Evolutionary conservation across 2,888 invertebrate species (phyloP).

Genomic region (Drosophila anomalipes): DNA sequence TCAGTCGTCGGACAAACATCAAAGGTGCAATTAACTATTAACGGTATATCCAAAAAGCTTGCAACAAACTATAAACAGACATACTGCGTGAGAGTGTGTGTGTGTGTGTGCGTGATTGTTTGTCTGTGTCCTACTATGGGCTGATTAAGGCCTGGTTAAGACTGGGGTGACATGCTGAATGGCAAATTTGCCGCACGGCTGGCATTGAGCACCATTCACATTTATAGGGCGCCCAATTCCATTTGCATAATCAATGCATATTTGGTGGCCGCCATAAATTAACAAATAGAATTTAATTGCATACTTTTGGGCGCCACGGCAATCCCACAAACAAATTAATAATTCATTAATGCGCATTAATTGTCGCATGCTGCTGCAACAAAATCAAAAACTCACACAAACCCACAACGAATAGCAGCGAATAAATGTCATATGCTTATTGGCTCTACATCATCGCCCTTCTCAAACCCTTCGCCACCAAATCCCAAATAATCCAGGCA

Average conservation of each 20-base stretch:
- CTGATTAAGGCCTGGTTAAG: slow-evolving; percentile 66
- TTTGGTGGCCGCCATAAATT: slow-evolving; percentile 74
- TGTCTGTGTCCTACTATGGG: slow-evolving; percentile 15
- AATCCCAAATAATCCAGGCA: slow-evolving; percentile 39
- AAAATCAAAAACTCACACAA: slow-evolving; percentile 53
- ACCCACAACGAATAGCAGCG: slow-evolving; percentile 57
- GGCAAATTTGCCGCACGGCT: slow-evolving; percentile 20
- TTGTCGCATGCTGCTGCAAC: slow-evolving; percentile 50
- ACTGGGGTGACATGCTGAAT: slow-evolving; percentile 26
- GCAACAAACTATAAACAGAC: slow-evolving; percentile 20
- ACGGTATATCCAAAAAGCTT: slow-evolving; percentile 51
- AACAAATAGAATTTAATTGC: slow-evolving; percentile 82
- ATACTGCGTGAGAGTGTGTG: background rate
- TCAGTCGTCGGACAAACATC: slow-evolving; percentile 42
- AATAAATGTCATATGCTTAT: slow-evolving; percentile 64
- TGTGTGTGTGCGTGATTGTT: background rate
- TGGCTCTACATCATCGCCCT: slow-evolving; percentile 25
- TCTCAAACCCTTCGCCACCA: background rate
- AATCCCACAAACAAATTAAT: slow-evolving; percentile 70
- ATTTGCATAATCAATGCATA: slow-evolving; percentile 80
- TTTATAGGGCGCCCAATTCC: slow-evolving; percentile 57
- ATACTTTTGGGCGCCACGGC: slow-evolving; percentile 68
- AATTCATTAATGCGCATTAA: slow-evolving; percentile 81
- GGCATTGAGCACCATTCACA: slow-evolving; percentile 10
- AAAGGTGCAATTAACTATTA: slow-evolving; percentile 74